Conservation (phyloP, 2,888 invertebrate species). For the Zaprionus lineosus region DNA sequence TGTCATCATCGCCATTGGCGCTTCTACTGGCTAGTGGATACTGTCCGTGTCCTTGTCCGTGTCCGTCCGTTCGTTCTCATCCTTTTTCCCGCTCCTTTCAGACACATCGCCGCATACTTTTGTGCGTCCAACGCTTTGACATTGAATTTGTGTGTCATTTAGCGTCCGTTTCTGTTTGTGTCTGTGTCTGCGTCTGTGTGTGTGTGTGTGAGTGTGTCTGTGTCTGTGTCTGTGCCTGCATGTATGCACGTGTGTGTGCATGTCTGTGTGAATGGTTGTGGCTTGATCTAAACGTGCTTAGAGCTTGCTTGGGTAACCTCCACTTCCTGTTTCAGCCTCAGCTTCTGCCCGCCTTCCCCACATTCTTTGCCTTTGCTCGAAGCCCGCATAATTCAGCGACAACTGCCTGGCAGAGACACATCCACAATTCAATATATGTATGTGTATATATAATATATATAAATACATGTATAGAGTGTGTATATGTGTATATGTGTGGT, state of each 20-base stretch:
- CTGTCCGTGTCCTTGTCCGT: slow-evolving; percentile 22
- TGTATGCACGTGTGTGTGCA: slow-evolving; percentile 4
- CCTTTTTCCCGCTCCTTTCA: slow-evolving; percentile 11
- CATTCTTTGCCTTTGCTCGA: slow-evolving; percentile 27
- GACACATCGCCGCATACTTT: slow-evolving; percentile 56
- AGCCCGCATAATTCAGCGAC: slow-evolving; percentile 58
- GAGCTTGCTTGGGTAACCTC: slow-evolving; percentile 28
- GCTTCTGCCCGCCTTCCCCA: neutral
- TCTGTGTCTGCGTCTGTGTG: slow-evolving; percentile 2
- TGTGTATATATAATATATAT: too few species aligned
- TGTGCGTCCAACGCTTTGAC: slow-evolving; percentile 63
- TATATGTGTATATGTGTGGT: slow-evolving; percentile 11
- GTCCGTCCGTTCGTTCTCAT: slow-evolving; percentile 15
- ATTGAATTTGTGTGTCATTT: slow-evolving; percentile 70
- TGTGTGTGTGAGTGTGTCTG: too few species aligned
- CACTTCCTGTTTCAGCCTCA: neutral
- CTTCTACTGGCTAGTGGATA: slow-evolving; percentile 28
- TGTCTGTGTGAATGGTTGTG: slow-evolving; percentile 29
- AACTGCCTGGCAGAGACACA: slow-evolving; percentile 48
- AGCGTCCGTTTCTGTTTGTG: slow-evolving; percentile 30
- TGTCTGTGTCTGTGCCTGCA: too few species aligned
- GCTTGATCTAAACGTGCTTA: slow-evolving; percentile 40
- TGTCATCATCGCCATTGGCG: slow-evolving; percentile 57
- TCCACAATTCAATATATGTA: slow-evolving; percentile 11
- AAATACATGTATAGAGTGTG: too few species aligned